A percentile compares a stretch with the other conserved stretches of the same genome.
Conservation (phyloP, 2,113 vertebrate species). For the Scalopus aquaticus region DNA sequence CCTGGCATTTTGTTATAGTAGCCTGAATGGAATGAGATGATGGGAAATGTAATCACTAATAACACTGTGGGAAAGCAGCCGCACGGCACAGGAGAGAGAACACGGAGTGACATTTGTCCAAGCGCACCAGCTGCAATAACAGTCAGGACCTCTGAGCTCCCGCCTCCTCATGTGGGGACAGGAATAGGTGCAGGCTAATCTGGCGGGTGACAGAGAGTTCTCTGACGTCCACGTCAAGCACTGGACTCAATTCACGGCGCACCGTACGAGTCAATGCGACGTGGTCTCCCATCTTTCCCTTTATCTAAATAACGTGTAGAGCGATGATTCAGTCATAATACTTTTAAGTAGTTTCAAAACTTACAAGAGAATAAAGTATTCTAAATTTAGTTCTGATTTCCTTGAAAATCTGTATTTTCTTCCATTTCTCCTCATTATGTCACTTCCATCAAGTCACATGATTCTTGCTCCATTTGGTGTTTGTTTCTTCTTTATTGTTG, state of each 20-base stretch:
- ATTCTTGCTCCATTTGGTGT: conserved; percentile 54
- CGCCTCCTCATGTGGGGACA: neutral
- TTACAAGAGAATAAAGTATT: conserved; percentile 29
- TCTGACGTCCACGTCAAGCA: neutral
- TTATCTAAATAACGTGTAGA: conserved; percentile 16
- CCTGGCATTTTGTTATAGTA: neutral
- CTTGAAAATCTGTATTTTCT: conserved; percentile 51
- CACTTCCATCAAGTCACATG: conserved; percentile 40
- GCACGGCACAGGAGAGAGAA: neutral
- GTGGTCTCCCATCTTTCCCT: neutral
- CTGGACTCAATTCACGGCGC: neutral
- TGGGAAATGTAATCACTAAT: neutral
- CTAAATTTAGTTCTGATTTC: conserved; percentile 65
- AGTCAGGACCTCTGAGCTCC: neutral
- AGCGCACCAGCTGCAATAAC: neutral
- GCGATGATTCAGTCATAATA: conserved; percentile 42
- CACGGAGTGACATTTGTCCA: no score
- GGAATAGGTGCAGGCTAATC: neutral
- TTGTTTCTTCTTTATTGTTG: conserved; percentile 56
- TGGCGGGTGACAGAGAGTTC: conserved; percentile 15
- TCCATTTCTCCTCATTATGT: conserved; percentile 45
- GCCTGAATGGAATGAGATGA: neutral
- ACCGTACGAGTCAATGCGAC: neutral
- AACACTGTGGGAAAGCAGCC: neutral
- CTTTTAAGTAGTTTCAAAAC: conserved; percentile 55